A percentile compares a stretch with the other conserved stretches of the same genome.
Conservation (phyloP, 1,140 invertebrate species). For the Pemphigus obesinymphae region DNA sequence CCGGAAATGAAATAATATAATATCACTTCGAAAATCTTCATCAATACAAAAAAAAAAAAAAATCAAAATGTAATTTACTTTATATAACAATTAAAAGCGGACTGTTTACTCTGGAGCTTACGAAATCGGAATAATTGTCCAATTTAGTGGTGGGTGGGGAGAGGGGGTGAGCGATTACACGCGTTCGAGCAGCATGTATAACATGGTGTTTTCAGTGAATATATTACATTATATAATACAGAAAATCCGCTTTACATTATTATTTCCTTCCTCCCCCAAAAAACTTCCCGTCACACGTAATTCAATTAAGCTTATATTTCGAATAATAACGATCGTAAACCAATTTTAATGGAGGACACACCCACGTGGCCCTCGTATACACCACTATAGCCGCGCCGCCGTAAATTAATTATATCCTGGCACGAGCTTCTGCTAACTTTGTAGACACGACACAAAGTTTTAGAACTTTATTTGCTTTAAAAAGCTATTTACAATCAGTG, state of each 20-base stretch:
- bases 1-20: neutral
- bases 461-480: slow-evolving; percentile 22
- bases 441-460: slow-evolving; percentile 26
- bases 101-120: slow-evolving; percentile 34
- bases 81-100: slow-evolving; percentile 30
- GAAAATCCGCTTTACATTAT: slow-evolving; percentile 2
- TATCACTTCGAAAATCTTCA: neutral
- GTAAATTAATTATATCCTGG: slow-evolving; percentile 35
- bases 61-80: slow-evolving; percentile 7
- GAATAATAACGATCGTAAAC: slow-evolving; percentile 9
- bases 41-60: neutral
- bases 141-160: no score
- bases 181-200: neutral
- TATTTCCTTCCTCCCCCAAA: neutral
- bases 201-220: neutral
- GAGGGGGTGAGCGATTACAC: neutral
- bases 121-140: neutral
- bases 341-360: slow-evolving; percentile 11
- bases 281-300: neutral
- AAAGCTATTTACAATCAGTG: neutral
- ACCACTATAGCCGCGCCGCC: neutral
- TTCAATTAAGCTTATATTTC: slow-evolving; percentile 12
- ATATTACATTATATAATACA: neutral
- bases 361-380: neutral
- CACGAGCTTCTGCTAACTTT: slow-evolving; percentile 30